Conservation (phyloP, 2,113 vertebrate species). For the Emydocephalus ijimae region DNA sequence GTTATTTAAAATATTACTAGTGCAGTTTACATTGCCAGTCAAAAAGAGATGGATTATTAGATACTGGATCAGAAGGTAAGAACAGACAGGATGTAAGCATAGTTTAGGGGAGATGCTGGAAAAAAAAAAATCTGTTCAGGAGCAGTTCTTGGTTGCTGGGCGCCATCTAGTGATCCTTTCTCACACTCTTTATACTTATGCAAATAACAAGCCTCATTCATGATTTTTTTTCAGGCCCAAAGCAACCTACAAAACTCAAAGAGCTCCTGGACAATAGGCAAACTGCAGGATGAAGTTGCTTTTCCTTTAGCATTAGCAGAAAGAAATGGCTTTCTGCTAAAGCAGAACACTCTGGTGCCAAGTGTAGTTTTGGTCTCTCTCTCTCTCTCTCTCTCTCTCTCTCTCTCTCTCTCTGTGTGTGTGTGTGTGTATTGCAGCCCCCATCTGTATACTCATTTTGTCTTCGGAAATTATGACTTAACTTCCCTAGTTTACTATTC, state of each 20-base stretch:
- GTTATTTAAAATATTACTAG: neutral
- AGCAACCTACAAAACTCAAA: neutral
- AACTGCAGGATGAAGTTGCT: neutral
- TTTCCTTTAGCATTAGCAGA: neutral
- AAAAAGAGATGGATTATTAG: neutral
- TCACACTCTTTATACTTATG: neutral
- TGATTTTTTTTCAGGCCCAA: neutral
- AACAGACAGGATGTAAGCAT: neutral
- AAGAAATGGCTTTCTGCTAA: neutral
- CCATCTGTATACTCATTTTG: neutral
- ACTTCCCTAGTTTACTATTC: neutral
- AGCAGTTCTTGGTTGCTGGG: neutral
- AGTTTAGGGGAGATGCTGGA: neutral
- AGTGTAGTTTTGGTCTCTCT: neutral
- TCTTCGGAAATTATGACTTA: neutral
- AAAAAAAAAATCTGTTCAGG: neutral
- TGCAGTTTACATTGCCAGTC: neutral
- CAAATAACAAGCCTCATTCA: neutral
- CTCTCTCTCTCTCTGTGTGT: neutral
- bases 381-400: too few species aligned
- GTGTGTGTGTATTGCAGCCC: neutral
- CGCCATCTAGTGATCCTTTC: constrained; percentile 10
- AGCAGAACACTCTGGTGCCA: neutral
- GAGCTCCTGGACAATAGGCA: neutral
- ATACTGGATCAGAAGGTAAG: neutral